These are phyloP conservation scores for Beroe ovata DNA, from an alignment of 37 sponge, comb jelly and placozoan genomes.

Conservation along the genomic window DNA sequence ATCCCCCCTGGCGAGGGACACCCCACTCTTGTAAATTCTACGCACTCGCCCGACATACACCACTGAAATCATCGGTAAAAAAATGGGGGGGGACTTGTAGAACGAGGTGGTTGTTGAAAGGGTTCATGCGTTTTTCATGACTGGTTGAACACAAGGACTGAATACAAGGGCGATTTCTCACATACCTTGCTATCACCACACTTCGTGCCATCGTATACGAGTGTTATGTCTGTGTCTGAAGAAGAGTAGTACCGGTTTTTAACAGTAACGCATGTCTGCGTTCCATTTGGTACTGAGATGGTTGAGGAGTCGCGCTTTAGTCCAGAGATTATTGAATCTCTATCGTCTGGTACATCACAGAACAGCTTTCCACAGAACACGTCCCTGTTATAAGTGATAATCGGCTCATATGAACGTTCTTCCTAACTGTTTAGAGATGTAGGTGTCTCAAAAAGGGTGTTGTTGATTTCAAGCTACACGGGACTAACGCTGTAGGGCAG, in stretches of 20 bases:
- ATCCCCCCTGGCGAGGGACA: slow-evolving; percentile 52
- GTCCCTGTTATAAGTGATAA: no score
- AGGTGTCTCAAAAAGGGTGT: no score
- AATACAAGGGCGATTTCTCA: no score
- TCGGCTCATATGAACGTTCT: no score
- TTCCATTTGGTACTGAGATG: neutral
- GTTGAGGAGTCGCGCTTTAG: neutral
- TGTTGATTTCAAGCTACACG: no score
- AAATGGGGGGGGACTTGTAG: no score
- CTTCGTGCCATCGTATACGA: slow-evolving; percentile 57
- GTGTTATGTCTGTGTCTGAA: neutral
- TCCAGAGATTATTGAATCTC: neutral
- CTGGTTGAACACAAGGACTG: no score
- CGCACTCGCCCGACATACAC: slow-evolving; percentile 47
- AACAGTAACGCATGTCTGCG: neutral
- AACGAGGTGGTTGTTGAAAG: no score
- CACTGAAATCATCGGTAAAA: slow-evolving; percentile 24
- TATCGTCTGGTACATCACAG: slow-evolving; percentile 53
- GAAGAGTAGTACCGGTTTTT: no score
- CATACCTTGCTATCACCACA: neutral
- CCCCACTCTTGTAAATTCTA: neutral
- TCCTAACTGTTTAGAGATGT: no score
- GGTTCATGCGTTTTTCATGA: no score
- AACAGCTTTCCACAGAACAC: slow-evolving; percentile 70
- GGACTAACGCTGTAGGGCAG: neutral